Evolutionary conservation across 2,888 invertebrate genomes (phyloP), one percentile per base, ranked within the genome.

Genomic region (Caradrina clavipalpis): DNA sequence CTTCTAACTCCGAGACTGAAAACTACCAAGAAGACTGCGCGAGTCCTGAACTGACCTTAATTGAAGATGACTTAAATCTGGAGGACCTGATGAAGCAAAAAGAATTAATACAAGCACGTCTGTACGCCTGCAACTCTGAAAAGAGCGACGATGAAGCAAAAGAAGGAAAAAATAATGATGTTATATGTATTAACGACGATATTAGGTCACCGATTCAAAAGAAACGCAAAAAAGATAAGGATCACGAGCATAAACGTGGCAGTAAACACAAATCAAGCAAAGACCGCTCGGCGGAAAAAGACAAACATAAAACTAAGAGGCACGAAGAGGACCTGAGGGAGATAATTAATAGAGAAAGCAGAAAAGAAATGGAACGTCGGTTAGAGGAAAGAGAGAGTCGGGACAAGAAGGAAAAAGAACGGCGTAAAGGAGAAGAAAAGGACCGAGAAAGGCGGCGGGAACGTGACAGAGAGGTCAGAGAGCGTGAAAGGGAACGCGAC

Each of bases 71-170:
- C 85, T 97, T 98, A 83, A 98, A 98, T 89, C 93, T 98, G 39
- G 98, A 98, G 87, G 98, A 98, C 81, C 94, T 98, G 69, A 98
- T 98, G 98, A 97, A 97, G 86, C 98, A 98, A 90, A 98, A 98
- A 93, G 98, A 98, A 86, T 85, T 97, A 54, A 94, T 98, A 55
- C 98, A 98, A 93, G 98, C 98, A 50, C 96, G 98, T 47, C 94
- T 98, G 57, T 97, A 97, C 56, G 98, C 98, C 73, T 98, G 98
- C 89, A 96, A 97, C 86, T 98, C 97, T 0, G 97, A 97, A 77
- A 96, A 94, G 76, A 97, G 97, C 45, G 96, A 97, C 55, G 97
- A 97, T 7, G 96, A 96, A 0, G 77, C 47, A 22, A 83, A 78
- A 80, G 97, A 83, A 35, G 81, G 69, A 4, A 81, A 81, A 39